Conservation (phyloP, 2,797 vertebrate genomes). For the Craterocephalus amniculus region DNA sequence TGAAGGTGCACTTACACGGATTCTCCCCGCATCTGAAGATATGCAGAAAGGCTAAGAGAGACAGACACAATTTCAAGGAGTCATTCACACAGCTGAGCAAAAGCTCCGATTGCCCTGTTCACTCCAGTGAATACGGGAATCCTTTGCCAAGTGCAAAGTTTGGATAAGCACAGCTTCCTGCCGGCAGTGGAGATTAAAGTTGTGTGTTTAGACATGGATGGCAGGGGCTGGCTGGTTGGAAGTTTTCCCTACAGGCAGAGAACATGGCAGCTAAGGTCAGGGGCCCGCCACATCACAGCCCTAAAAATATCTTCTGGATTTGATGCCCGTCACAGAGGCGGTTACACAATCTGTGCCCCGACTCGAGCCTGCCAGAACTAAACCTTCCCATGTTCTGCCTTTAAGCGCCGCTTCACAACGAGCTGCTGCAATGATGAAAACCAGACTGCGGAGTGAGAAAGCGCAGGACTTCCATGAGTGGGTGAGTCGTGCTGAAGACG, state of each 20-base stretch:
- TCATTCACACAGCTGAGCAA: constrained; percentile 54
- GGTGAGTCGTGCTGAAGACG: constrained; percentile 63
- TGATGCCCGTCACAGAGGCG: constrained; percentile 72
- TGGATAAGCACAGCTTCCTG: constrained; percentile 71
- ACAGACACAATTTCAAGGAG: constrained; percentile 70
- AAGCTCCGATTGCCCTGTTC: constrained; percentile 62
- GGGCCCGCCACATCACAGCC: constrained; percentile 70
- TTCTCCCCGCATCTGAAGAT: constrained; percentile 57
- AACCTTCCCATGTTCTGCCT: constrained; percentile 65
- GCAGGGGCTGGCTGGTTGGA: constrained; percentile 65
- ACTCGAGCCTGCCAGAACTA: constrained; percentile 65
- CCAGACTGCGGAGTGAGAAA: constrained; percentile 36
- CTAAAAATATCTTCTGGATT: constrained; percentile 81
- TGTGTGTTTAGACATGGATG: constrained; percentile 70
- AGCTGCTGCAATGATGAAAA: constrained; percentile 53
- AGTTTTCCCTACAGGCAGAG: constrained; percentile 67
- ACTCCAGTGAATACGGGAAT: constrained; percentile 69
- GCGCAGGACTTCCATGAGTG: constrained; percentile 37
- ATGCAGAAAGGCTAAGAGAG: constrained; percentile 65
- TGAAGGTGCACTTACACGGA: constrained; percentile 50
- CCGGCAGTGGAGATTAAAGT: constrained; percentile 75
- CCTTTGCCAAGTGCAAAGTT: constrained; percentile 73
- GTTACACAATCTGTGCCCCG: constrained; percentile 74
- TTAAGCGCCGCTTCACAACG: constrained; percentile 60
- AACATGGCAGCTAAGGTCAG: constrained; percentile 74